phyloP scores from a whole-genome alignment of 2,888 invertebrate genomes.

The Oxystoma pomonae region DNA sequence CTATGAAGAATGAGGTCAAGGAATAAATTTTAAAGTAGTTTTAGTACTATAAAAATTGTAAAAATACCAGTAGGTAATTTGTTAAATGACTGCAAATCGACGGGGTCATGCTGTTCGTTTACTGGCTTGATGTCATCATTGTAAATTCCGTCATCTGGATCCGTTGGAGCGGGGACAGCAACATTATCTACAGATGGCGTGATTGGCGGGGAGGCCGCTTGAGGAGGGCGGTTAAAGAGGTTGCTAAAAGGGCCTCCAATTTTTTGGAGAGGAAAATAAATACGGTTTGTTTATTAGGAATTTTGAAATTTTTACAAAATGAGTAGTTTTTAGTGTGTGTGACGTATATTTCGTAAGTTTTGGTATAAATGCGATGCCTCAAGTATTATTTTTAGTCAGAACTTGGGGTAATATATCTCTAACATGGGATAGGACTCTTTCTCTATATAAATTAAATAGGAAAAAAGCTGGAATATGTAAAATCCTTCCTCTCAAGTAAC shows the following conservation, averaged over 20 bases:
- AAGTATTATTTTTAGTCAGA: no score
- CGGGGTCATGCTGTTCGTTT: slow-evolving; percentile 35
- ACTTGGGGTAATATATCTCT: no score
- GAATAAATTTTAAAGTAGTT: neutral
- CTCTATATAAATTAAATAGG: no score
- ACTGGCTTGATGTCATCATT: slow-evolving; percentile 38
- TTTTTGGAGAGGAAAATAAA: neutral
- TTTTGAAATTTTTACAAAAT: no score
- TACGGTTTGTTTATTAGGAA: no score
- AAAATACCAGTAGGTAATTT: slow-evolving; percentile 28
- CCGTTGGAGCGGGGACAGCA: slow-evolving; percentile 17
- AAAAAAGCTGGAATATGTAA: no score
- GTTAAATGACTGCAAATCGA: slow-evolving; percentile 22
- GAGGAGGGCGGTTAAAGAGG: slow-evolving; percentile 14
- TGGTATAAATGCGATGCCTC: no score
- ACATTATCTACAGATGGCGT: slow-evolving; percentile 7
- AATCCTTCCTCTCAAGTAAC: no score
- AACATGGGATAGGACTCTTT: no score
- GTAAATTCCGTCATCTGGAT: slow-evolving; percentile 37
- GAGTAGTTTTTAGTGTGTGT: no score
- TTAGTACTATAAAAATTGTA: neutral
- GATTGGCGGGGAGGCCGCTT: neutral
- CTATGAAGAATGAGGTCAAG: neutral
- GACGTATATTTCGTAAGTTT: no score
- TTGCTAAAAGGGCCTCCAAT: slow-evolving; percentile 4